phyloP scores from a whole-genome alignment of 2,113 vertebrate genomes.

The Cheirogaleus medius region DNA sequence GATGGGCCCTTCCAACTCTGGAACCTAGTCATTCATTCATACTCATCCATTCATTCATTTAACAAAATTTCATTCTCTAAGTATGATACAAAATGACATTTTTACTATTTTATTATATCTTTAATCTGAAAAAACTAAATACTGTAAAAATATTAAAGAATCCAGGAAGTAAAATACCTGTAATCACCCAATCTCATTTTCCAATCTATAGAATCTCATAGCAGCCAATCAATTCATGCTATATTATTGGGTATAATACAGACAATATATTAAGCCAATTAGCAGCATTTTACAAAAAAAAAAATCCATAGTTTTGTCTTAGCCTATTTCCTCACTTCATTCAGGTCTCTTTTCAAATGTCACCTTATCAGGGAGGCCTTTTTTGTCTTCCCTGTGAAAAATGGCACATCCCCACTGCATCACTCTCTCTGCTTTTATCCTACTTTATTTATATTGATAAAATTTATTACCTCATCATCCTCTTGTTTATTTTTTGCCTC shows the following conservation, averaged over 20 bases:
- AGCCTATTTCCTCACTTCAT: not conserved
- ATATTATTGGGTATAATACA: not conserved
- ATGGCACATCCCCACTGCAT: fast-evolving
- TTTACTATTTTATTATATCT: not conserved
- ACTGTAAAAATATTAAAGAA: not conserved
- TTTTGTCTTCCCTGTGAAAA: not conserved
- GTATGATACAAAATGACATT: not conserved
- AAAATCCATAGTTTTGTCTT: not conserved
- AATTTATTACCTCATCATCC: not conserved
- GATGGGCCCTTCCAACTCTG: not conserved
- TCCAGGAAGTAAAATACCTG: not conserved
- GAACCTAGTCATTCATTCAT: not conserved
- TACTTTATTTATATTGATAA: not conserved
- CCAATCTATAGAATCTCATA: not conserved
- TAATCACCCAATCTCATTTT: not conserved
- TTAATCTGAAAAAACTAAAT: not conserved
- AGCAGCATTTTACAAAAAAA: not conserved
- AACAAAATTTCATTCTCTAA: not conserved
- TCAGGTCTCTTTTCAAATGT: not conserved
- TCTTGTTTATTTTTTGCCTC: not conserved
- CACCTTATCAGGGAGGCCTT: too few relatives aligned
- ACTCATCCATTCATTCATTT: not conserved
- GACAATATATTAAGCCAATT: not conserved
- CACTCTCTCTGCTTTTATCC: not conserved
- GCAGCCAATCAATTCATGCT: not conserved